Conservation (phyloP, 2,888 invertebrate species). For the Caenorhabditis auriculariae region DNA sequence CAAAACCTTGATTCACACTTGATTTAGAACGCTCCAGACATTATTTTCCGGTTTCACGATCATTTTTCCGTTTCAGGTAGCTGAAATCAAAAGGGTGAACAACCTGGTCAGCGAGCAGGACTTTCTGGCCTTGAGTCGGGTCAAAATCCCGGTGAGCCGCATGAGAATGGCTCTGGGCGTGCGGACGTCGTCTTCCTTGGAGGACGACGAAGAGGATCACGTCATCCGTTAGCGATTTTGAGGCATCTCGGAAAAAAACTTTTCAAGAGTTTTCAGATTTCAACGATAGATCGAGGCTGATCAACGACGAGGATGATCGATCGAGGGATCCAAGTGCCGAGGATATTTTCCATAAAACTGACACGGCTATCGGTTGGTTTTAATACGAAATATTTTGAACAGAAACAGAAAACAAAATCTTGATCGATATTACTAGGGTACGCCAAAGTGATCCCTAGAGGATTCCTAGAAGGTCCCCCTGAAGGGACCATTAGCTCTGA, state of each 20-base stretch:
- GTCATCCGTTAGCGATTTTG: constrained; percentile 15
- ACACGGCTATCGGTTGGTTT: constrained; percentile 48
- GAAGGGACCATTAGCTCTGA: background rate
- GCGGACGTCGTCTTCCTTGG: constrained; percentile 20
- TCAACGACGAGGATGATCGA: constrained; percentile 9
- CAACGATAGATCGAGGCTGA: constrained; percentile 24
- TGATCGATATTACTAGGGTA: no score
- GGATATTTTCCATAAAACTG: constrained; percentile 56
- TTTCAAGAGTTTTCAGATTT: constrained; percentile 10
- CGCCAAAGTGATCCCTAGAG: no score
- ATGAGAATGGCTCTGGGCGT: constrained; percentile 44
- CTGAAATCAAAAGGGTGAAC: constrained; percentile 59
- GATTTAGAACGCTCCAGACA: no score
- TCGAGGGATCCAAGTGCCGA: constrained; percentile 46
- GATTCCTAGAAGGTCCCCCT: no score
- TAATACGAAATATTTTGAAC: background rate
- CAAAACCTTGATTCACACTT: no score
- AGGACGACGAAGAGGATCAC: constrained; percentile 21
- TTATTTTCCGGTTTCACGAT: no score
- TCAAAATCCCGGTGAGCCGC: constrained; percentile 57
- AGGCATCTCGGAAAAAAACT: background rate
- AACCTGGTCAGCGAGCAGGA: constrained; percentile 58
- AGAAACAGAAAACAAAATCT: no score
- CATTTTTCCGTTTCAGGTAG: constrained; percentile 46
- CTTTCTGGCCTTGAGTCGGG: constrained; percentile 42